Percentiles rank a stretch among this genome's conserved stretches.
Evolutionary conservation across 2,888 invertebrate species (phyloP).

Genomic region (Hedychridium roseum): DNA sequence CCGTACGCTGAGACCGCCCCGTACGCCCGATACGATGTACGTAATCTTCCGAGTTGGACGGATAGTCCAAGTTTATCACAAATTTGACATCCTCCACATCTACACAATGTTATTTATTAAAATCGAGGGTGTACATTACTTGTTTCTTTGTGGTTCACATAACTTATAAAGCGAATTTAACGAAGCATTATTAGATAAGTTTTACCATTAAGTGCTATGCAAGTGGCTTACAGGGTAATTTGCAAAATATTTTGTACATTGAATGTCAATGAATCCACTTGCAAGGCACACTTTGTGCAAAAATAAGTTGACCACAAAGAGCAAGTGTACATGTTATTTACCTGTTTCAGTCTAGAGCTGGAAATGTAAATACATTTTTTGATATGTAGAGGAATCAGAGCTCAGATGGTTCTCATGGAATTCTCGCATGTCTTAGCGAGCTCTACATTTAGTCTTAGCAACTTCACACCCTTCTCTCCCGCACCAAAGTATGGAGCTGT

Average conservation of each 20-base stretch:
- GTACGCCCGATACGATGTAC: conserved; percentile 97
- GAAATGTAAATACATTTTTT: conserved; percentile 62
- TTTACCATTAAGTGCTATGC: conserved; percentile 25
- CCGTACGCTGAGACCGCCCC: conserved; percentile 90
- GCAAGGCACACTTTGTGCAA: conserved; percentile 31
- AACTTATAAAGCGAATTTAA: conserved; percentile 51
- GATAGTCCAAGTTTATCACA: conserved; percentile 99
- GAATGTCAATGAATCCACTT: conserved; percentile 44
- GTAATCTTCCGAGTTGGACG: conserved; percentile 96
- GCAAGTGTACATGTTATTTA: conserved; percentile 58
- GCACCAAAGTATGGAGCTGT: conserved; percentile 64
- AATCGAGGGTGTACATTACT: conserved; percentile 37
- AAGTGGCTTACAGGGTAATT: too few species aligned
- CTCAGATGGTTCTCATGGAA: conserved; percentile 63
- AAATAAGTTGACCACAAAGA: conserved; percentile 60
- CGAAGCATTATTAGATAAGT: conserved; percentile 23
- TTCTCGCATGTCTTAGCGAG: conserved; percentile 59
- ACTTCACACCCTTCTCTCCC: conserved; percentile 62
- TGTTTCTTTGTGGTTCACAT: conserved; percentile 58
- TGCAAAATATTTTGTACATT: too few species aligned
- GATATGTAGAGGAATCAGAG: conserved; percentile 64
- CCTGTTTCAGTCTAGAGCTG: conserved; percentile 59
- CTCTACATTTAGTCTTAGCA: conserved; percentile 55
- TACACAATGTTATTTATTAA: conserved; percentile 63
- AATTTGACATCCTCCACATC: conserved; percentile 99